Evolutionary conservation across 2,888 invertebrate genomes (phyloP), one percentile per base, ranked within the genome.

Genomic region (Endotricha flammealis): DNA sequence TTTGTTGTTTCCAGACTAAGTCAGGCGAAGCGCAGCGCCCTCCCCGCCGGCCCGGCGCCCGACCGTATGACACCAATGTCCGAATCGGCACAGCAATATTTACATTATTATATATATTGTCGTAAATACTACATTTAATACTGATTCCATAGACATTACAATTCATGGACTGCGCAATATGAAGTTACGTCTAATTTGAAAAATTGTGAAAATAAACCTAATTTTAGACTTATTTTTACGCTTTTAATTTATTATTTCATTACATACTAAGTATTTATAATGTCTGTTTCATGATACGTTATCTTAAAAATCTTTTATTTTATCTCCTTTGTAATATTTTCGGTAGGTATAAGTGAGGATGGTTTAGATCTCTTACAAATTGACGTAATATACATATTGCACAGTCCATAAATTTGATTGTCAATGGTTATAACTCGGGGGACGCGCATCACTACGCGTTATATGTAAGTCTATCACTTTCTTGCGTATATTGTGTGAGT

Each of bases 71-170:
- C 36, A 25, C 32, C 36, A 14, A 11, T 9, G 27, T 12, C 41
- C 39, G 22, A 11, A n/a, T 17, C 32, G 42, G 41, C 42, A 31
- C 55, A 57, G 53, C 60, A 57, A 57, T 53, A 56, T 49, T 54
- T 51, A 50, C 48, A 45, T 46, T 39, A 37, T 44, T 52, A 45
- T 46, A 46, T 42, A 36, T 41, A 40, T 39, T 32, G 34, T 39
- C 30, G 31, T 43, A 37, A 36, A 41, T 40, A 38, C 33, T 37
- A 24, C 32, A 23, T 29, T 12, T 29, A 23, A 12, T 27, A 27
- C 27, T 27, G 12, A 12, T 12, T 5, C 12, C 11, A 12, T 2
- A 2, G 6, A 8, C 12, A 6, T 8, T n/a, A n/a, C 12, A 27
- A 11, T 10, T 8, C 7, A 12, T 8, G 7, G 27, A 12, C 27